Base-by-base conservation (phyloP, 2,113 vertebrate genomes). In the Hiodon tergisus region DNA sequence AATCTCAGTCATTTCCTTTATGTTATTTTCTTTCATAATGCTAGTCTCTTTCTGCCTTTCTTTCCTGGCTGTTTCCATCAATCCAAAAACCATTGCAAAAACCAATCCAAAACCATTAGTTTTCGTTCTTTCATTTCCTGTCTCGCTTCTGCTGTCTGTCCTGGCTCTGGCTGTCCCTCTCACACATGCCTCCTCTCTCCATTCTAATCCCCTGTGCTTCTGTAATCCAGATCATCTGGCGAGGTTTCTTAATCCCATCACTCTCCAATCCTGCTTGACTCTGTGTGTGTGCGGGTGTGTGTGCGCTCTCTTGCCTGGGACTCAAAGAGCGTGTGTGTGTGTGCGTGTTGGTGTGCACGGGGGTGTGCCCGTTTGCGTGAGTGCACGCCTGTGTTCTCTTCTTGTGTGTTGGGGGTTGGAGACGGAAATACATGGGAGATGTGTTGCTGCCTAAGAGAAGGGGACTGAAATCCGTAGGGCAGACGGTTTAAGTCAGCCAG, bases 171-270 rank as follows among this genome's bases (percentile, higher is more conserved):
- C 67, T 46, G 57, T 76, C 77, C 77, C 69, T 75, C 68, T 86
- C 81, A 80, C 81, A 72, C 78, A 76, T 77, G 82, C 79, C 83
- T 81, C 83, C 77, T 76, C 76, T 80, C 81, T 77, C 84, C 84
- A 75, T 78, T 87, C 84, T 79, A 84, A 84, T 88, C 87, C 81
- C 50, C 70, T 59, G 67, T 85, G 82, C 84, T 81, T 78, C 87
- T 81, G 83, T 89, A 89, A 92, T 86, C 86, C 89, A 90, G 89
- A 92, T 91, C 90, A 91, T 85, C 88, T 67, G 78, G 84, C 82
- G 86, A 87, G 85, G 79, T 81, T 83, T 85, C 84, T 88, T 91
- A 91, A 90, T 91, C 89, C 84, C 83, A 89, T 88, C 89, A 87
- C 87, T 55, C 67, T 67, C 48, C 74, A 62, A 47, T 69, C 59